Evolutionary conservation across 1,140 invertebrate genomes (phyloP).

Genomic region (Heliconius himera): DNA sequence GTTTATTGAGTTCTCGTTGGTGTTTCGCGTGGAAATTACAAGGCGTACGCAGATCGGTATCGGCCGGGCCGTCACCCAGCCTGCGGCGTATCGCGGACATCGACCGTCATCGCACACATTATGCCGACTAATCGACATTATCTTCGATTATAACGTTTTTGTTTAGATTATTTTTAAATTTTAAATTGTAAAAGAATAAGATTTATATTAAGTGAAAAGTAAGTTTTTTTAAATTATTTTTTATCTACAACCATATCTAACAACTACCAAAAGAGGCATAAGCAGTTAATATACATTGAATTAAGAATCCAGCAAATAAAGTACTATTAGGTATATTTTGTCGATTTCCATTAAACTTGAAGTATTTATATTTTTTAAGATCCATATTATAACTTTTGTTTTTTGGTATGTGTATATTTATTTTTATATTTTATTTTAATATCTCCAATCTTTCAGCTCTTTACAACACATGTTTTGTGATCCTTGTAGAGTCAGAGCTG

Average conservation of each 20-base stretch:
- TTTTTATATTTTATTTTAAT: neutral
- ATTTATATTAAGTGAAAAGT: neutral
- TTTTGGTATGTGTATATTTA: neutral
- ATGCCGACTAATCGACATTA: conserved; percentile 59
- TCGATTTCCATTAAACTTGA: too few species aligned
- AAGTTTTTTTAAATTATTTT: neutral
- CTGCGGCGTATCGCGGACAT: conserved; percentile 57
- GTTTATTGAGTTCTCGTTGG: conserved; percentile 37
- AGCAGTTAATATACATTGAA: too few species aligned
- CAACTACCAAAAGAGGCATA: too few species aligned
- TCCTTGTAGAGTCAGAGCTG: conserved; percentile 44
- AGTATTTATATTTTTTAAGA: too few species aligned
- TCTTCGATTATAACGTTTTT: conserved; percentile 23
- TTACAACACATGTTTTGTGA: conserved; percentile 68
- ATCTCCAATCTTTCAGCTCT: conserved; percentile 48
- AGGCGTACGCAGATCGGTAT: conserved; percentile 62
- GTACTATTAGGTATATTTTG: too few species aligned
- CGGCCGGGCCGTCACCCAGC: conserved; percentile 63
- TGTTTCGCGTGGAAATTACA: conserved; percentile 65
- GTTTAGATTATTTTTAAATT: neutral
- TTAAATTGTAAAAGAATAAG: neutral
- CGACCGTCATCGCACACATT: conserved; percentile 58
- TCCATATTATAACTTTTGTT: too few species aligned
- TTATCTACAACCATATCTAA: neutral
- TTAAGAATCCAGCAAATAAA: too few species aligned